phyloP scores from a whole-genome alignment of 2,113 vertebrate species.

The Ceratotherium simum region DNA sequence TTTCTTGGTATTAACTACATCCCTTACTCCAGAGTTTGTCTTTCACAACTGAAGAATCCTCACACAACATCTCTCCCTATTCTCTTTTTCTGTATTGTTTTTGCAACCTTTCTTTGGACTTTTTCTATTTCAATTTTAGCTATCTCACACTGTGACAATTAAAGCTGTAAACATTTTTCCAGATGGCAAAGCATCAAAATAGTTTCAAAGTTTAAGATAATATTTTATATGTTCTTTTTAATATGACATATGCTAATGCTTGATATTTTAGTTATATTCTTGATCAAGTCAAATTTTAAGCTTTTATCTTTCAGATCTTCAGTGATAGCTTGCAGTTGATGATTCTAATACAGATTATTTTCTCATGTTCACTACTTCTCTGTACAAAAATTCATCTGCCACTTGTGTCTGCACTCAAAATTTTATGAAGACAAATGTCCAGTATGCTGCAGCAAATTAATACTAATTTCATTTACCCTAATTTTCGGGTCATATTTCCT shows the following conservation, averaged over 20 bases:
- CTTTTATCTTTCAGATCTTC: conserved; percentile 1
- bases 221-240: conserved; percentile 46
- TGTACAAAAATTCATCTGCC: not conserved
- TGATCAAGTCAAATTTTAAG: conserved; percentile 60
- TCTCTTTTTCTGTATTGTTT: conserved; percentile 5
- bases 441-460: not conserved
- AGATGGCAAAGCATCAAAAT: conserved; percentile 59
- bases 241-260: conserved; percentile 45
- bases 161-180: conserved; percentile 50
- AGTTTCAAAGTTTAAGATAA: conserved; percentile 56
- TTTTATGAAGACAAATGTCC: not conserved
- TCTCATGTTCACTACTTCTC: not conserved
- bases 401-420: not conserved
- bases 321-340: not conserved
- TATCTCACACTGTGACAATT: conserved; percentile 51
- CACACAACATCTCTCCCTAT: not conserved
- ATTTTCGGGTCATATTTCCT: not conserved
- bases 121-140: conserved; percentile 47
- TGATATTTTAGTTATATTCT: conserved; percentile 57
- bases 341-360: not conserved
- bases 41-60: not conserved
- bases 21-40: not conserved
- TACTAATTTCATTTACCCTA: not conserved
- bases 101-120: not conserved
- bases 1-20: not conserved